These are phyloP conservation scores for Cygnus atratus DNA, from an alignment of 2,113 vertebrate species.

Conservation along the genomic window DNA sequence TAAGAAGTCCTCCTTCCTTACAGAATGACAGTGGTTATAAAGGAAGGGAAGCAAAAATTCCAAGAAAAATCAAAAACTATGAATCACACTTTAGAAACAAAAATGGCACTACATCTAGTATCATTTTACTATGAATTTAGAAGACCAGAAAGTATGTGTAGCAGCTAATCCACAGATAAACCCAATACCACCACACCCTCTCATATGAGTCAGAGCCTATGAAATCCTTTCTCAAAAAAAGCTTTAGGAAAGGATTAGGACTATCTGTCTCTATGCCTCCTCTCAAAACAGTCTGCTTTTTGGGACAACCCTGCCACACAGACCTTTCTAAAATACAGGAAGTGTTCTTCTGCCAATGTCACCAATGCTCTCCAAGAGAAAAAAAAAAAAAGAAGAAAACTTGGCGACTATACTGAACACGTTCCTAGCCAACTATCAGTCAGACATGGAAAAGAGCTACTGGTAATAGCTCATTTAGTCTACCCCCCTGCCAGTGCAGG, in stretches of 20 bases:
- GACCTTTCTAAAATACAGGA: constrained; percentile 29
- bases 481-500: constrained; percentile 52
- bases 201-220: constrained; percentile 8
- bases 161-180: constrained; percentile 35
- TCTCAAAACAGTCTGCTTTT: constrained; percentile 41
- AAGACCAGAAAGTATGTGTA: constrained; percentile 33
- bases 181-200: constrained; percentile 23
- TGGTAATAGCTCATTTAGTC: constrained; percentile 61
- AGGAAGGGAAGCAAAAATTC: neutral
- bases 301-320: constrained; percentile 30
- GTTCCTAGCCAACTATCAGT: constrained; percentile 51
- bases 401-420: neutral
- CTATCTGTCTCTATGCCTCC: neutral
- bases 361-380: constrained; percentile 19
- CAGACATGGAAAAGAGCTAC: constrained; percentile 62
- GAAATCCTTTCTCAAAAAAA: constrained; percentile 22
- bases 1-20: neutral
- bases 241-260: constrained; percentile 21
- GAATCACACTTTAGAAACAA: neutral
- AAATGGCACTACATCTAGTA: neutral
- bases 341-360: constrained; percentile 46
- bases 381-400: neutral
- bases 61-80: constrained; percentile 23
- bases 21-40: neutral
- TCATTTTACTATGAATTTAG: constrained; percentile 14